Evolutionary conservation across 2,113 vertebrate genomes (phyloP), one percentile per base, ranked within the genome.

Genomic region (Protomyctophum bolini): DNA sequence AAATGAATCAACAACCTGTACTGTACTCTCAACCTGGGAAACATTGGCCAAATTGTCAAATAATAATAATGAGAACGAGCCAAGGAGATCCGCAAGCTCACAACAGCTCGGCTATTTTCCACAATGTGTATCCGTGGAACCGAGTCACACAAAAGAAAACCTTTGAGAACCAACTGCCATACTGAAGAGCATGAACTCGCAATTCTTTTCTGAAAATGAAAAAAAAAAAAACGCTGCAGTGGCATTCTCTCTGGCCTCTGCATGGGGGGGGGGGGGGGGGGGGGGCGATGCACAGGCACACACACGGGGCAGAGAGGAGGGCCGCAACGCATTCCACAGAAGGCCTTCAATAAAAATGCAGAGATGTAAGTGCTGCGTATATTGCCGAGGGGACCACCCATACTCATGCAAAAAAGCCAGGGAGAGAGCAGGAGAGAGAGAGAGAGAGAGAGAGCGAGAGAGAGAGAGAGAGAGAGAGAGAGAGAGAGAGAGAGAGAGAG

Each of bases 321-420:
- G 68, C 65, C 45, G 59, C 33, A 41, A 41, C 65, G 59, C 69
- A 71, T 83, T 65, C 82, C 72, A 83, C 67, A 73, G 73, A 80
- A 66, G 52, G 73, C 56, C 58, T 76, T 77, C 71, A 69, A 70
- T 74, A 52, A 61, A 46, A 82, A 85, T 56, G 70, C 10, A 70
- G 72, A 73, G 72, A 69, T 75, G 72, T 73, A 75, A 85, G 76
- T 71, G 70, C 72, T 76, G 86, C 83, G 83, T 59, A 56, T 72
- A 56, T 72, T 76, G 48, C 72, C 63, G 63, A 64, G 52, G 10
- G 72, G 92, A 92, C 92, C 91, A 92, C 92, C 91, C 91, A 72
- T 79, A 85, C 80, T 77, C 70, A n/a, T 70, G 72, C 69, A 77
- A 51, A 73, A 80, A 66, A 66, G 74, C 79, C 60, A 82, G 62